Conservation (phyloP, 2,888 invertebrate genomes). For the Protophormia terraenovae region DNA sequence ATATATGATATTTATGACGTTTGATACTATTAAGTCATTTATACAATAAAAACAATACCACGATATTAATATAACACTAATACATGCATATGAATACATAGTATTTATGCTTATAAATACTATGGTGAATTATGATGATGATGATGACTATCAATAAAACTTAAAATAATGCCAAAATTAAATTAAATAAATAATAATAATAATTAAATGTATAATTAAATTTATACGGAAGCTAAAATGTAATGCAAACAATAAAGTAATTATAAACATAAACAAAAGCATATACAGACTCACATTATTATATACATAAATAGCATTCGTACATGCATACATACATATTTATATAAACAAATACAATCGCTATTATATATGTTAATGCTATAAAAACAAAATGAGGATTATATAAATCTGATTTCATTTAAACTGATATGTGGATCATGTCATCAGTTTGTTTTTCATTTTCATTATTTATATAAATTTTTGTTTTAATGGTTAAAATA, state of each 20-base stretch:
- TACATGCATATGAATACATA: background rate
- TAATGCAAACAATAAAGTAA: conserved; percentile 33
- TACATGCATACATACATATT: background rate
- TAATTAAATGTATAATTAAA: conserved; percentile 50
- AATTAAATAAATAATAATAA: conserved; percentile 32
- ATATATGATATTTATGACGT: background rate
- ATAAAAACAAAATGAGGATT: conserved; percentile 34
- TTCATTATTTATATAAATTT: background rate
- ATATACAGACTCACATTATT: too few relatives aligned
- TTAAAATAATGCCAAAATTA: conserved; percentile 35
- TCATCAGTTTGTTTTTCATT: conserved; percentile 8
- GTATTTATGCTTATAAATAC: background rate
- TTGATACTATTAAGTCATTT: background rate
- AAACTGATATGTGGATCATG: conserved; percentile 47
- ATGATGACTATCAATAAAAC: conserved; percentile 23
- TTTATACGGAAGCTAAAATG: conserved; percentile 52
- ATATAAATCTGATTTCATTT: conserved; percentile 45
- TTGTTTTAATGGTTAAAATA: background rate
- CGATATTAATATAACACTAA: background rate
- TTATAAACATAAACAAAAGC: conserved; percentile 24
- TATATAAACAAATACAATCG: background rate
- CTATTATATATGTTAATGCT: background rate
- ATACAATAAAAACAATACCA: background rate
- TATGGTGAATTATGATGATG: background rate
- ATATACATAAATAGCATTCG: background rate